Evolutionary conservation across 2,113 vertebrate species (phyloP), one percentile per base, ranked within the genome.

Genomic region (Gavia stellata): DNA sequence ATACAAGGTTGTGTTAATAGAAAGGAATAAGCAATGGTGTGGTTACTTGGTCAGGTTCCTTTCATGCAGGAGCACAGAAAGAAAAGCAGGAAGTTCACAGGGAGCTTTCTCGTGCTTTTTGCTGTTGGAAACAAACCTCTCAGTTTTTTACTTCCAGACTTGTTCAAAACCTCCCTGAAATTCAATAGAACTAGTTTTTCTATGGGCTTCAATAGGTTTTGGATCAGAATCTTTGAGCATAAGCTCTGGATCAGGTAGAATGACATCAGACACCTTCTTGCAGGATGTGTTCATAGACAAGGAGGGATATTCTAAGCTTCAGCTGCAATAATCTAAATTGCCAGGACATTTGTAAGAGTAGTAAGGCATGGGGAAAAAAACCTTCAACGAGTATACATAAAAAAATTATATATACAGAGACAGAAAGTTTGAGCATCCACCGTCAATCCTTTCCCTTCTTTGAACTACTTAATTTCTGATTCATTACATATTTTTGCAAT

Each of bases 11-110:
- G 1, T 44, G 4, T 36, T 61, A 74, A 50, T 13, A 34, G 10
- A 49, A 87, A 83, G 3, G 34, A 52, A 40, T 38, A 44, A 86
- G 7, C 4, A 36, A 31, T 0, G 0, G 1, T 42, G 20, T 0
- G 1, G 3, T 7, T 45, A 28, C 10, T 42, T 1, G 2, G 2
- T 66, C 40, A 67, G 25, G 56, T 40, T 73, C 13, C 21, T 81
- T 81, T 81, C 49, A 23, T 2, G 3, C 3, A 26, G 21, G 3
- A 34, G 4, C 21, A 29, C 7, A 66, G 28, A 78, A 78, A 5
- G 7, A 77, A 52, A 72, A 73, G 1, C 21, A 17, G 31, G 26
- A 83, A 65, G 7, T 26, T 83, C 17, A n/a, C 9, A 40, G 28
- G 9, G 10, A 81, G 47, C 6, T 20, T 66, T 10, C 15, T 81